Evolutionary conservation across 2,113 vertebrate species (phyloP).

Genomic region (Thryonomys swinderianus): DNA sequence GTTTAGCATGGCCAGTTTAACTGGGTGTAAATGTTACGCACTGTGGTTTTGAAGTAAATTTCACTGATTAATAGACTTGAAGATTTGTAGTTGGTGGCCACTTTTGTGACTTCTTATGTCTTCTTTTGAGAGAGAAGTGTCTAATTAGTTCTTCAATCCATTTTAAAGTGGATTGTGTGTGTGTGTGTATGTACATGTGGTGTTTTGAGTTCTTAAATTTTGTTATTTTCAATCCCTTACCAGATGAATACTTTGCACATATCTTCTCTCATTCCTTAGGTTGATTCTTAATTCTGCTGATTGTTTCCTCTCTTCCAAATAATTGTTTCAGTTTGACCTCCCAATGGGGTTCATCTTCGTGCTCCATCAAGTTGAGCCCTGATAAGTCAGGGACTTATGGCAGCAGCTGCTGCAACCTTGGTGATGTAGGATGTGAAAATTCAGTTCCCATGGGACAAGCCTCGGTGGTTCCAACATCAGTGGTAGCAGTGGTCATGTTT

Average conservation of each 20-base stretch:
- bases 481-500: neutral
- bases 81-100: neutral
- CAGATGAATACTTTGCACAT: neutral
- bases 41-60: neutral
- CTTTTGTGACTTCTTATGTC: neutral
- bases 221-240: neutral
- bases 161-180: neutral
- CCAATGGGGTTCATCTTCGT: neutral
- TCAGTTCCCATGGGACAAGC: neutral
- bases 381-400: neutral
- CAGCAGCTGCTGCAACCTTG: neutral
- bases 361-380: neutral
- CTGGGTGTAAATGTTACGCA: neutral
- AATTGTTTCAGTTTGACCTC: neutral
- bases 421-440: neutral
- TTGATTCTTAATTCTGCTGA: neutral
- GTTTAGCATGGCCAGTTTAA: neutral
- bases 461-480: neutral
- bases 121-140: neutral
- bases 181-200: neutral
- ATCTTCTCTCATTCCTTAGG: neutral
- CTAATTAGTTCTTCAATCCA: neutral
- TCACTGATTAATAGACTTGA: neutral
- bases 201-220: neutral
- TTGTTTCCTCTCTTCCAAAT: neutral